A percentile compares a stretch with the other conserved stretches of the same genome.
Conservation (phyloP, 2,888 invertebrate genomes). For the Heliconius ismenius region DNA sequence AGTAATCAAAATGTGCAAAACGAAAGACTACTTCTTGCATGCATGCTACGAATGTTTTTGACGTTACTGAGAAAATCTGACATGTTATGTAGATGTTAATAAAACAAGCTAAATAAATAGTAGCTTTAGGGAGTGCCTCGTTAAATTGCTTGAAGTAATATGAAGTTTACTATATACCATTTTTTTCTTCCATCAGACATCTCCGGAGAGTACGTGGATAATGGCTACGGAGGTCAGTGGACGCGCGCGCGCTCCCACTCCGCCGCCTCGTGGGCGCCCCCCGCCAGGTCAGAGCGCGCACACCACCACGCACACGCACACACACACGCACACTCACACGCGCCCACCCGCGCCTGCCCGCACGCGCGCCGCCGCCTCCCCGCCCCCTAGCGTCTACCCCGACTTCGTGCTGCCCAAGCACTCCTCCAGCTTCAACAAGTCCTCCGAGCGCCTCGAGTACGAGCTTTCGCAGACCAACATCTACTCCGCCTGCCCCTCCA, state of each 20-base stretch:
- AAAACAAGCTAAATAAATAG: too few species aligned
- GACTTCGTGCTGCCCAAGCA: constrained; percentile 74
- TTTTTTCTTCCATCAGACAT: constrained; percentile 56
- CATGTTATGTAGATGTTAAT: too few species aligned
- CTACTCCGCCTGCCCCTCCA: constrained; percentile 77
- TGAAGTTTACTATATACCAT: too few species aligned
- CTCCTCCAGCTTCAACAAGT: constrained; percentile 71
- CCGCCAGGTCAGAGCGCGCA: constrained; percentile 73
- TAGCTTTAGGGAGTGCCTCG: too few species aligned
- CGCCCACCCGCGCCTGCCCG: constrained; percentile 48
- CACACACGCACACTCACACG: constrained; percentile 50
- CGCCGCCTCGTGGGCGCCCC: constrained; percentile 73
- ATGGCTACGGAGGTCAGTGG: constrained; percentile 69
- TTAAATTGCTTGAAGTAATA: too few species aligned
- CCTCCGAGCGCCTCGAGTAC: constrained; percentile 80
- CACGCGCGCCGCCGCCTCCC: constrained; percentile 64
- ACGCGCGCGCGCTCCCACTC: constrained; percentile 77
- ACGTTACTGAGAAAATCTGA: background rate
- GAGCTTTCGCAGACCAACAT: constrained; percentile 81
- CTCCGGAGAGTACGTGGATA: constrained; percentile 81
- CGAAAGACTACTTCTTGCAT: too few species aligned
- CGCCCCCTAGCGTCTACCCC: constrained; percentile 75
- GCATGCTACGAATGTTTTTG: background rate
- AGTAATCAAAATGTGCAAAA: too few species aligned
- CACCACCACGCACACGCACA: constrained; percentile 50